phyloP scores from a whole-genome alignment of 2,888 invertebrate genomes.

The Vanessa cardui region DNA sequence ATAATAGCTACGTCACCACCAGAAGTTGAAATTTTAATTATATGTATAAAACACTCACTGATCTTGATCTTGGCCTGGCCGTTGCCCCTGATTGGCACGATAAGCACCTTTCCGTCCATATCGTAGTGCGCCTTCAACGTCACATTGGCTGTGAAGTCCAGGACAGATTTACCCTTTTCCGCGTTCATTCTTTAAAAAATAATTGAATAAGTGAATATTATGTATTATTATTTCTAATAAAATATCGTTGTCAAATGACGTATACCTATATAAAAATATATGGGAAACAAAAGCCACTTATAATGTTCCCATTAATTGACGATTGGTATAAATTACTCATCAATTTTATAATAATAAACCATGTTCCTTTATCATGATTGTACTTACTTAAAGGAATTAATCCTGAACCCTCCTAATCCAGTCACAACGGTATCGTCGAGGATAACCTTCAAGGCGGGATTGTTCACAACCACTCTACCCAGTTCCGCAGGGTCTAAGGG shows the following conservation, averaged over 20 bases:
- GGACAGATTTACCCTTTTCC: conserved; percentile 61
- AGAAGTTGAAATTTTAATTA: background rate
- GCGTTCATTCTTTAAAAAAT: conserved; percentile 57
- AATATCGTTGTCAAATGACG: too few relatives aligned
- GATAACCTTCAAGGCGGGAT: conserved; percentile 68
- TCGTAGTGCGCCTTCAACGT: conserved; percentile 78
- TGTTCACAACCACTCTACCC: conserved; percentile 71
- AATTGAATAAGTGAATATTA: background rate
- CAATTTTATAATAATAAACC: too few relatives aligned
- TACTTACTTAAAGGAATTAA: conserved; percentile 72
- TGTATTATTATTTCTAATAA: too few relatives aligned
- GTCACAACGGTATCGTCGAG: conserved; percentile 75
- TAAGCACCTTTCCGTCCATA: conserved; percentile 78
- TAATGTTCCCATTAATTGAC: too few relatives aligned
- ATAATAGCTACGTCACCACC: too few relatives aligned
- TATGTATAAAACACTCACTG: conserved; percentile 63
- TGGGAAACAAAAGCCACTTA: too few relatives aligned
- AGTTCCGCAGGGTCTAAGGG: conserved; percentile 75
- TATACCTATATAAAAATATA: too few relatives aligned
- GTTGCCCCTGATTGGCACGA: conserved; percentile 78
- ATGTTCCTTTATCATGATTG: background rate
- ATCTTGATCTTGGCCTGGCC: conserved; percentile 79
- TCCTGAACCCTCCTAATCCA: conserved; percentile 64
- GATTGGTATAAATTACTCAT: too few relatives aligned
- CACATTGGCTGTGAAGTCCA: conserved; percentile 78